These are phyloP conservation scores for Pseudotriccus pelzelni DNA, from an alignment of 2,797 vertebrate genomes.

Conservation along the genomic window DNA sequence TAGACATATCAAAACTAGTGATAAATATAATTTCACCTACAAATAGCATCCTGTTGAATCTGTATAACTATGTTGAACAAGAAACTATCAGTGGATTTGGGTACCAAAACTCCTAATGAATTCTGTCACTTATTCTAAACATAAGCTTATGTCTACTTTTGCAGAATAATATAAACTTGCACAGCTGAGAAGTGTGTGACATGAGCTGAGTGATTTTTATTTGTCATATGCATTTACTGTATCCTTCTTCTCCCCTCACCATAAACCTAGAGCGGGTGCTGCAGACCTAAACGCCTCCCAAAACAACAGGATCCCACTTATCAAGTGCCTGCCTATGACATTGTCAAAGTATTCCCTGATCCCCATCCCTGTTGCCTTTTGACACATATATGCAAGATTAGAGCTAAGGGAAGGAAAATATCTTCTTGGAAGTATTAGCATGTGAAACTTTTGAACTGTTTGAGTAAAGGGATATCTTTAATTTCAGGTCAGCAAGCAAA, in stretches of 20 bases:
- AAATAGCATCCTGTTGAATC: neutral
- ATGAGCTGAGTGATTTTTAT: neutral
- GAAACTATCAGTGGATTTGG: neutral
- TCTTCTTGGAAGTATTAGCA: neutral
- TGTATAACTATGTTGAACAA: neutral
- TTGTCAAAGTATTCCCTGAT: neutral
- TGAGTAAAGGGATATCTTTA: neutral
- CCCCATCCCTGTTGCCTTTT: neutral
- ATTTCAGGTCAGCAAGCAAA: neutral
- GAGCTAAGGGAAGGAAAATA: neutral
- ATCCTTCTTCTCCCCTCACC: neutral
- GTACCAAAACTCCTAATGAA: neutral
- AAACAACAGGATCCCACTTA: neutral
- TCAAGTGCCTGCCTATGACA: neutral
- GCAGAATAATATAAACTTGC: neutral
- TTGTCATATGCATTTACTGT: neutral
- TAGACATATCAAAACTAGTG: neutral
- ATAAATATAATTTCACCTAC: neutral
- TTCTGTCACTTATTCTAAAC: neutral
- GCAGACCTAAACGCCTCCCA: neutral
- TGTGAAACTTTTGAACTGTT: neutral
- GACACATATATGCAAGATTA: neutral
- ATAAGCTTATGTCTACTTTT: neutral
- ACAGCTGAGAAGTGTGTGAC: neutral
- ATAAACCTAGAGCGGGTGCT: neutral